These are phyloP conservation scores for Enteromius thamalakanensis DNA, from an alignment of 2,797 vertebrate genomes.

Conservation along the genomic window DNA sequence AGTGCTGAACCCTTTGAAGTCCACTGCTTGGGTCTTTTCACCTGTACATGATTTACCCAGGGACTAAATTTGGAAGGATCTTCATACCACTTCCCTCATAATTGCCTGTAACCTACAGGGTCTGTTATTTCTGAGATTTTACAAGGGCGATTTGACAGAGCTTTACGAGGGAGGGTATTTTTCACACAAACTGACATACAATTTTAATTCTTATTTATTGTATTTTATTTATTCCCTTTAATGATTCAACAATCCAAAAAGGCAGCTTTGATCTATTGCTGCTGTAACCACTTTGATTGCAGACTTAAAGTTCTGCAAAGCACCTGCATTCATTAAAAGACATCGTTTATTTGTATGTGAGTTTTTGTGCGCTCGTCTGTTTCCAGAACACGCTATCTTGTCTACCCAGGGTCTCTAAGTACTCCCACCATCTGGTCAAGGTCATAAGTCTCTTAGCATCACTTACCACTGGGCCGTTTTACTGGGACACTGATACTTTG, in stretches of 20 bases:
- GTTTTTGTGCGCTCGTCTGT: conserved; percentile 49
- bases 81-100: not conserved
- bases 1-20: conserved; percentile 3
- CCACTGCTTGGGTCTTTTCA: not conserved
- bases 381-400: conserved; percentile 54
- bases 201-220: not conserved
- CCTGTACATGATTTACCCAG: not conserved
- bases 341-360: conserved; percentile 43
- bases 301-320: not conserved
- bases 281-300: not conserved
- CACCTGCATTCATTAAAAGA: not conserved
- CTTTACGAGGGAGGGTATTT: not conserved
- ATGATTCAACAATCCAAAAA: not conserved
- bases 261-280: not conserved
- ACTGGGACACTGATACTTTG: conserved; percentile 61
- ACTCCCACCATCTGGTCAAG: conserved; percentile 70
- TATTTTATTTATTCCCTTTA: not conserved
- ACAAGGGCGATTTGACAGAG: not conserved
- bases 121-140: not conserved
- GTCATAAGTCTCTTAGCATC: conserved; percentile 68
- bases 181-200: not conserved
- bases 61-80: not conserved
- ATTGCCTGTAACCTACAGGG: not conserved
- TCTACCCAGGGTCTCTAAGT: conserved; percentile 60
- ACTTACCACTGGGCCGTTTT: conserved; percentile 63